These are phyloP conservation scores for Apis cerana DNA, from an alignment of 1,140 invertebrate genomes.

Conservation along the genomic window DNA sequence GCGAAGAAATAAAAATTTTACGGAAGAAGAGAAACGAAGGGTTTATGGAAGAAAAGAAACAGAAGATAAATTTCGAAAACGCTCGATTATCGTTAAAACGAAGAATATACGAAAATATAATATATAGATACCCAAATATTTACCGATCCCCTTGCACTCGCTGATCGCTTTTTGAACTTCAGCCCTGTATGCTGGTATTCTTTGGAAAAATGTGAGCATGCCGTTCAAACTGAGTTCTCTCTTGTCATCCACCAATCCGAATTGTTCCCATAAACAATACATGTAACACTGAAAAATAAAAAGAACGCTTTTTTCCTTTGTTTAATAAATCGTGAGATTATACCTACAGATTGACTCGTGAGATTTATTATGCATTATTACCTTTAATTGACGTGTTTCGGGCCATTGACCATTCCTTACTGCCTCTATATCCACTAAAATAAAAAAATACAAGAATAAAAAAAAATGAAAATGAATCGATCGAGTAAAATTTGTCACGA, in stretches of 20 bases:
- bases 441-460: neutral
- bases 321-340: neutral
- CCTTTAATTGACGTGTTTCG: constrained; percentile 70
- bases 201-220: constrained; percentile 77
- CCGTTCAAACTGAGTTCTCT: constrained; percentile 72
- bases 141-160: constrained; percentile 74
- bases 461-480: neutral
- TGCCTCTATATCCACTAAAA: constrained; percentile 74
- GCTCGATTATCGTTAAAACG: constrained; percentile 45
- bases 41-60: neutral
- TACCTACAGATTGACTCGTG: neutral
- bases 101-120: constrained; percentile 50
- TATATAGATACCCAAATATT: constrained; percentile 71
- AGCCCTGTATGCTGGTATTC: constrained; percentile 74
- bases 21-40: neutral
- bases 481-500: neutral
- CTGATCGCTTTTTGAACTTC: constrained; percentile 71
- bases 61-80: constrained; percentile 40
- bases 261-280: constrained; percentile 77
- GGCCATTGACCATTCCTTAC: constrained; percentile 74
- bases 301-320: neutral
- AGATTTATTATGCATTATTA: constrained; percentile 45
- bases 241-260: constrained; percentile 74
- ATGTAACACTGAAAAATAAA: constrained; percentile 72
- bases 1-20: neutral